Base-by-base conservation (phyloP, 1,140 invertebrate species). In the Aphis craccivora region DNA sequence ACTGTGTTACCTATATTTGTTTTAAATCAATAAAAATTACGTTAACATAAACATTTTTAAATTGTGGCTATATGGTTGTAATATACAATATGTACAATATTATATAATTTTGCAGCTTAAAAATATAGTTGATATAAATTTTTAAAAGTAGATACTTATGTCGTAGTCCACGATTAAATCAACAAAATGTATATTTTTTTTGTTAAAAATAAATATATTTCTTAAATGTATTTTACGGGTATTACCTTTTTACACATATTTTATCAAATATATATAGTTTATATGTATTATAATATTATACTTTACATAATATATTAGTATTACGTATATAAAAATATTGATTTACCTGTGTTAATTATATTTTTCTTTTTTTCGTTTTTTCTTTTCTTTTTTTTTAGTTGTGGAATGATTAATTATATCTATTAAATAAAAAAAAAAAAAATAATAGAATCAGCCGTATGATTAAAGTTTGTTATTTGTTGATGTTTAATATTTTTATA, bases 301-400 rank as follows among this genome's bases (percentile, higher is more conserved):
- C 6, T 67, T 23, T 67, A 30, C 30, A 67, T 67, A 35, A 43
- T 84, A 43, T 43, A 43, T 87, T 40, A 51, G 9, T 87, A 22
- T 48, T 20, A 87, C 35, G 37, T 45, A 2, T 87, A 45, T 48
- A 43, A 87, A 30, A 1, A 45, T 43, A 30, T 25, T n/a, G 3
- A 22, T 40, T 89, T 89, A 89, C 87, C 48, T 89, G 55, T 53
- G 25, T 89, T 89, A 25, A 55, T 45, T 37, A 51, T 9, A 55
- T 55, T 89, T 37, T 53, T 89, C 20, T 9, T 89, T 89, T 89
- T 51, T 11, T 23, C 48, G 40, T 89, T 53, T 37, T 89, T 89
- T 40, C 48, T 40, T 8, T 18, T 55, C 9, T 40, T 18, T 89
- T 89, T 89, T 89, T 37, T 35, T 35, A 25, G 87, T 89, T 6